Conservation (phyloP, 2,888 invertebrate genomes). For the Andrena flavipes region DNA sequence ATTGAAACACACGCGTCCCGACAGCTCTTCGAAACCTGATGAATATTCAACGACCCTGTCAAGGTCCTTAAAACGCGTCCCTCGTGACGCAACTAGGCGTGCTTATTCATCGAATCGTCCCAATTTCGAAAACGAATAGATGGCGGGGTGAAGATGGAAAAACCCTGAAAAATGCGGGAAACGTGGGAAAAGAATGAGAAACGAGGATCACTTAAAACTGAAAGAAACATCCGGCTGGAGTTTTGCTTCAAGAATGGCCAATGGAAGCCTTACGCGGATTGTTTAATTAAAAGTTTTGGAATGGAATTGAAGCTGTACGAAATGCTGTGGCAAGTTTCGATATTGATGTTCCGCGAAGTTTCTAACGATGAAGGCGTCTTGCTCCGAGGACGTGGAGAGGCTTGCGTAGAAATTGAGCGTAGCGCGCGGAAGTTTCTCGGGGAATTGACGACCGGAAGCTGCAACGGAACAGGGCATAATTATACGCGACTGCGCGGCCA, state of each 20-base stretch:
- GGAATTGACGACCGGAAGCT: not conserved
- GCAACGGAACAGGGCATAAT: conserved; percentile 17
- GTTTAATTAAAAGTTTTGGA: conserved; percentile 49
- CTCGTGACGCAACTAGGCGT: not conserved
- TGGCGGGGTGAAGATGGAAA: no score
- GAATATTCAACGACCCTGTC: conserved; percentile 53
- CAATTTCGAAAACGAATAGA: conserved; percentile 1
- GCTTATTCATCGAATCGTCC: conserved; percentile 23
- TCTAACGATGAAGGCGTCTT: not conserved
- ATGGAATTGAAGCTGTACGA: not conserved
- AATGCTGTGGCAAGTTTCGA: conserved; percentile 4
- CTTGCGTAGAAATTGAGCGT: not conserved
- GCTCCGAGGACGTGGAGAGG: not conserved
- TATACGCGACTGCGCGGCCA: conserved; percentile 9
- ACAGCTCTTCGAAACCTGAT: conserved; percentile 42
- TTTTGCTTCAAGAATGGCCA: not conserved
- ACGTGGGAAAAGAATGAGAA: not conserved
- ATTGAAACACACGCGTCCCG: conserved; percentile 52
- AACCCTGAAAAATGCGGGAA: not conserved
- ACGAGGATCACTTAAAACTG: not conserved
- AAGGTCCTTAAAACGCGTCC: conserved; percentile 49
- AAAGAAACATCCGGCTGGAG: not conserved
- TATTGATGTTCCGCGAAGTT: conserved; percentile 14
- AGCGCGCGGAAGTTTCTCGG: not conserved
- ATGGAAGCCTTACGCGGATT: not conserved